phyloP scores from a whole-genome alignment of 1,140 invertebrate species.

The Luehdorfia chinensis region DNA sequence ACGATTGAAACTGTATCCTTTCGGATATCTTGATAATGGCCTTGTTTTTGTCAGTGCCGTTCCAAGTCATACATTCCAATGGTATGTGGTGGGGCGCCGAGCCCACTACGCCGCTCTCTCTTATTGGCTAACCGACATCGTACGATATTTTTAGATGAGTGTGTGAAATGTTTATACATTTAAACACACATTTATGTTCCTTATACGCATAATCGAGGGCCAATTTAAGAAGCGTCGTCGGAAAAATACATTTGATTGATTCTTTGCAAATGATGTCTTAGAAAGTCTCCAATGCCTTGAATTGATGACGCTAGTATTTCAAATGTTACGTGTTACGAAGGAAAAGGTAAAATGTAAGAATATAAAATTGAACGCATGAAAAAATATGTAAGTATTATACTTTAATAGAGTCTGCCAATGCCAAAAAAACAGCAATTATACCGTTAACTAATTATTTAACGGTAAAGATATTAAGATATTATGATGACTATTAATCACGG shows the following conservation, averaged over 20 bases:
- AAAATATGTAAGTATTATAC: background rate
- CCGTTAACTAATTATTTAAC: too few relatives aligned
- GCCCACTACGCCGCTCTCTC: constrained; percentile 52
- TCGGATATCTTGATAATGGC: constrained; percentile 44
- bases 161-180: constrained; percentile 31
- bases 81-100: constrained; percentile 62
- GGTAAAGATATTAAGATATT: too few relatives aligned
- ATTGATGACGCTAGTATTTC: constrained; percentile 27
- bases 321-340: constrained; percentile 4
- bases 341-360: background rate
- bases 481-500: too few relatives aligned
- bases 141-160: constrained; percentile 64
- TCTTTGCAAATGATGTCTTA: constrained; percentile 55
- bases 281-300: constrained; percentile 50
- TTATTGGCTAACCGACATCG: constrained; percentile 59
- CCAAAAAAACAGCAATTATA: too few relatives aligned
- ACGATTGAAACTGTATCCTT: constrained; percentile 18
- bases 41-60: constrained; percentile 66
- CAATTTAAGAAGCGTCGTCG: constrained; percentile 51
- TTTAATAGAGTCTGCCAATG: background rate
- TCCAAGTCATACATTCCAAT: constrained; percentile 62
- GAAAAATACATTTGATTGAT: constrained; percentile 41
- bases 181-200: constrained; percentile 40
- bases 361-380: background rate
- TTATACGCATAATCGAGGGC: constrained; percentile 48